Evolutionary conservation across 2,113 vertebrate species (phyloP).

Genomic region (Dolichallabes microphthalmus): DNA sequence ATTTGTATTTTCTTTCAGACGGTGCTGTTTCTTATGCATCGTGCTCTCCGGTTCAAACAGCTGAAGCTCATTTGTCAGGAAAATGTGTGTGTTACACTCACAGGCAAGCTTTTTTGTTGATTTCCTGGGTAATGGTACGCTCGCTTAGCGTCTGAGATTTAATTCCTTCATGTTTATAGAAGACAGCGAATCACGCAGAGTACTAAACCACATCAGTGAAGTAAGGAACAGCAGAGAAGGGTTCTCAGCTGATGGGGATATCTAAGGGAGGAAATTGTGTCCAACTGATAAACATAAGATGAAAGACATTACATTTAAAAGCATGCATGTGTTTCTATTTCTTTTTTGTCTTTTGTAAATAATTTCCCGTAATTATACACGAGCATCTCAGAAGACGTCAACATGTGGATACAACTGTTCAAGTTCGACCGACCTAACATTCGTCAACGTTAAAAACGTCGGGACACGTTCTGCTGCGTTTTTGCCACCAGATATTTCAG

Average conservation of each 20-base stretch:
- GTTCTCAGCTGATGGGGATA: background rate
- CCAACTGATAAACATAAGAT: background rate
- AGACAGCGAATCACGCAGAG: background rate
- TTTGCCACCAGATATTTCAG: background rate
- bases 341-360: too few relatives aligned
- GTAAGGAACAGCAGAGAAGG: background rate
- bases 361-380: too few relatives aligned
- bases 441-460: background rate
- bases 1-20: background rate
- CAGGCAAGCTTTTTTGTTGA: background rate
- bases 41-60: slow-evolving; percentile 4
- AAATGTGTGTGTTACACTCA: background rate
- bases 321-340: too few relatives aligned
- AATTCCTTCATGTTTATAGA: background rate
- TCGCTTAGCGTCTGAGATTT: background rate
- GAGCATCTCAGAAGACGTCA: too few relatives aligned
- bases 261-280: background rate
- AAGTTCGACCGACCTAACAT: background rate
- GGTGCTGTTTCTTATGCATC: background rate
- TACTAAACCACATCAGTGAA: background rate
- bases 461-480: background rate
- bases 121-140: background rate
- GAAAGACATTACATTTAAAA: background rate
- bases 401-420: background rate
- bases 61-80: background rate